These are phyloP conservation scores for Passer domesticus DNA, from an alignment of 2,113 vertebrate species.

Conservation along the genomic window DNA sequence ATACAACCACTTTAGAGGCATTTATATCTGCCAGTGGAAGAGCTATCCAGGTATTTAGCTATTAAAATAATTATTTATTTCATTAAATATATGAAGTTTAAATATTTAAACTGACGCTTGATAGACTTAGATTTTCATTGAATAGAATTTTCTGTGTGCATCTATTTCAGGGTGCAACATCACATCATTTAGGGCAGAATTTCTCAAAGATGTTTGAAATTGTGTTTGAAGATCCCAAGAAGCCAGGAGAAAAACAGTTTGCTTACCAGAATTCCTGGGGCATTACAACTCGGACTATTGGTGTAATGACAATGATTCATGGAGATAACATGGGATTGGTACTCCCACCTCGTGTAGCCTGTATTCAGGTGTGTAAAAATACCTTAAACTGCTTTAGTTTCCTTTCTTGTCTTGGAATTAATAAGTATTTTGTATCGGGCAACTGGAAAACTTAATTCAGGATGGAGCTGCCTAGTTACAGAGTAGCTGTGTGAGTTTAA, in stretches of 20 bases:
- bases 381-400: background rate
- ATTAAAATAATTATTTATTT: background rate
- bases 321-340: conserved; percentile 96
- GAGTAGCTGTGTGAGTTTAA: background rate
- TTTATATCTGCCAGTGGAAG: conserved; percentile 95
- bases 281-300: conserved; percentile 93
- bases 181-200: conserved; percentile 97
- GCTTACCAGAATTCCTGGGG: conserved; percentile 98
- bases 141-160: background rate
- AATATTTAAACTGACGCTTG: background rate
- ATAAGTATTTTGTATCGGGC: fast-evolving
- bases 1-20: conserved; percentile 94
- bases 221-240: conserved; percentile 92
- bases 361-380: conserved; percentile 83
- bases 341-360: conserved; percentile 91
- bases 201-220: conserved; percentile 99
- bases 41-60: conserved; percentile 88
- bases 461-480: background rate
- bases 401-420: background rate
- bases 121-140: background rate
- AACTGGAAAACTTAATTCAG: background rate
- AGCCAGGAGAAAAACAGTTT: conserved; percentile 92
- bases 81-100: background rate
- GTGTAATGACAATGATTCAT: conserved; percentile 96
- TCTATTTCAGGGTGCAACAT: conserved; percentile 87